These are phyloP conservation scores for Catocala fraxini DNA, from an alignment of 2,888 invertebrate genomes.

Conservation along the genomic window DNA sequence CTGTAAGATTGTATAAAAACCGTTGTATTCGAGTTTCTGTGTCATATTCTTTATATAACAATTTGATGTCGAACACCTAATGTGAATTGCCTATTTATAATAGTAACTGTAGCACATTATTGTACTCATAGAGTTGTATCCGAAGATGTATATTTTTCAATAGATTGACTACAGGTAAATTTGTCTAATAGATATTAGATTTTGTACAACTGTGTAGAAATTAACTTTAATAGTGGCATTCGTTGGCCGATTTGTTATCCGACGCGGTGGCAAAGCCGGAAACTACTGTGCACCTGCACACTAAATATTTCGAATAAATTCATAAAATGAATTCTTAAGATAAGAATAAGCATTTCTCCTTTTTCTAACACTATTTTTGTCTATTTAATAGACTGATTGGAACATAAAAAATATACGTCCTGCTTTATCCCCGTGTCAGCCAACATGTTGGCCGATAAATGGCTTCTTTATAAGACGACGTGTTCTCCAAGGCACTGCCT, in stretches of 20 bases:
- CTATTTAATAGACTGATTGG: too few species aligned
- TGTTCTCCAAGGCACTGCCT: slow-evolving; percentile 48
- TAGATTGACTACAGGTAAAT: slow-evolving; percentile 48
- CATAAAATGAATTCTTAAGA: too few species aligned
- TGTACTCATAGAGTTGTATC: slow-evolving; percentile 25
- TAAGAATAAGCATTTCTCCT: too few species aligned
- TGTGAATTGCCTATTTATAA: slow-evolving; percentile 31
- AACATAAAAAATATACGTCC: too few species aligned
- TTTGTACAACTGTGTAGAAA: slow-evolving; percentile 47
- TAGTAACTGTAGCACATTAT: slow-evolving; percentile 28
- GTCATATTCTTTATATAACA: slow-evolving; percentile 22
- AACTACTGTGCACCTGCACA: too few species aligned
- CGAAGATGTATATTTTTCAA: slow-evolving; percentile 53
- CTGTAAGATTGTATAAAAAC: background rate
- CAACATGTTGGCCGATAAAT: slow-evolving; percentile 13
- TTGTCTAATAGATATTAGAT: slow-evolving; percentile 46
- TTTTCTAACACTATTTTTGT: too few species aligned
- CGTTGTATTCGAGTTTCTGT: slow-evolving; percentile 26
- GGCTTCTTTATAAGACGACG: slow-evolving; percentile 30
- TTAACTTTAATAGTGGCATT: slow-evolving; percentile 19
- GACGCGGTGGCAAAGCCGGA: background rate
- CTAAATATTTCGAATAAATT: too few species aligned
- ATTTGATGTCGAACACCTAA: slow-evolving; percentile 20
- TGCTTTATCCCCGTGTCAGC: background rate
- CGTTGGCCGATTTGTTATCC: slow-evolving; percentile 10